These are phyloP conservation scores for Bombus waltoni DNA, from an alignment of 1,140 invertebrate species.

Conservation along the genomic window DNA sequence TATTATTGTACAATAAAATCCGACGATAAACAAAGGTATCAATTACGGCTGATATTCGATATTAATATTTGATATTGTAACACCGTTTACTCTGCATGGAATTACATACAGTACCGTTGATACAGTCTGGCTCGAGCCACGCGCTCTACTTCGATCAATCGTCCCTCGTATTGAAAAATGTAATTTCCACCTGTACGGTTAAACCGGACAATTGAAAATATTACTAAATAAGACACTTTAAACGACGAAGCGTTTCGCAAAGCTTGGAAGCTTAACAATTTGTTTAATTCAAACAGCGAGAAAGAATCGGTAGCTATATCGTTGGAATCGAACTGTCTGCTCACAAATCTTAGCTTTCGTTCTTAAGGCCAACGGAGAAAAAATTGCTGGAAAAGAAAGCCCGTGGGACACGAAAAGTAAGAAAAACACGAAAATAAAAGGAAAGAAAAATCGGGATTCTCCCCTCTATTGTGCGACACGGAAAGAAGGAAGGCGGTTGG, in stretches of 20 bases:
- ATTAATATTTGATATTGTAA: not conserved
- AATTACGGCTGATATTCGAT: not conserved
- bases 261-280: no score
- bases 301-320: no score
- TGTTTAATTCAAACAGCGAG: no score
- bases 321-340: no score
- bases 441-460: conserved; percentile 11
- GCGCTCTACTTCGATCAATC: not conserved
- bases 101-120: not conserved
- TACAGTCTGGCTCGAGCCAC: not conserved
- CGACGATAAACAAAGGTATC: not conserved
- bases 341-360: no score
- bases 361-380: not conserved
- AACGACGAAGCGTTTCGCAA: no score
- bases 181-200: not conserved
- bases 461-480: conserved; percentile 11
- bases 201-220: no score
- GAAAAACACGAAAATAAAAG: not conserved
- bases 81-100: not conserved
- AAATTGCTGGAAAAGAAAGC: no score
- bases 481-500: not conserved
- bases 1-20: not conserved
- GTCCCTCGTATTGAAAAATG: not conserved
- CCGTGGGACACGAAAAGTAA: no score
- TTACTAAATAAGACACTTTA: no score